Percentiles rank a stretch among this genome's conserved stretches.
Conservation (phyloP, 2,797 vertebrate genomes). For the Myripristis jacobus region DNA sequence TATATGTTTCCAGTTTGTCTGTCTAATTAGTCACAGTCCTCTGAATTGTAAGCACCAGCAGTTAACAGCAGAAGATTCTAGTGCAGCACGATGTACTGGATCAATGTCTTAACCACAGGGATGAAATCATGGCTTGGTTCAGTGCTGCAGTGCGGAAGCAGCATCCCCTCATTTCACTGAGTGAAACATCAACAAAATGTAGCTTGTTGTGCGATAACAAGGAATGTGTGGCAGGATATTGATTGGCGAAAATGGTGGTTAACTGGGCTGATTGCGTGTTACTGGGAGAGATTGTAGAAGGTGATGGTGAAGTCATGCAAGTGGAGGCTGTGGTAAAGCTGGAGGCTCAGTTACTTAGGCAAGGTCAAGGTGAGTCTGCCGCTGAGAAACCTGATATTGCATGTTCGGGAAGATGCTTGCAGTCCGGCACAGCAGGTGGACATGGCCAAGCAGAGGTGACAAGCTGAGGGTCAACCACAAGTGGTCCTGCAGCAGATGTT, state of each 20-base stretch:
- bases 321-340: not conserved
- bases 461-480: constrained; percentile 59
- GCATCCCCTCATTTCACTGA: not conserved
- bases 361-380: constrained; percentile 10
- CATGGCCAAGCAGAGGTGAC: constrained; percentile 49
- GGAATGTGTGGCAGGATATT: not conserved
- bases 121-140: not conserved
- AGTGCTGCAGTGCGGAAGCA: not conserved
- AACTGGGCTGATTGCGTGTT: not conserved
- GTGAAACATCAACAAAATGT: not conserved
- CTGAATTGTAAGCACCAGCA: constrained; percentile 29
- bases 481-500: constrained; percentile 71
- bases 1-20: constrained; percentile 46
- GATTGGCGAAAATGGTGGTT: not conserved
- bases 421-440: constrained; percentile 17
- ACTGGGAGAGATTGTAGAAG: constrained; percentile 5
- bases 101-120: constrained; percentile 28
- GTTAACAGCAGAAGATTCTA: constrained; percentile 11
- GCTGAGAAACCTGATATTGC: constrained; percentile 19
- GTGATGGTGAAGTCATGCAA: constrained; percentile 25
- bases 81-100: constrained; percentile 43
- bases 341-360: constrained; percentile 9
- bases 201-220: not conserved
- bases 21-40: constrained; percentile 53
- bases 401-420: constrained; percentile 23